A percentile compares a stretch with the other conserved stretches of the same genome.
Conservation (phyloP, 1,140 invertebrate genomes). For the Lepidotrigona ventralis region DNA sequence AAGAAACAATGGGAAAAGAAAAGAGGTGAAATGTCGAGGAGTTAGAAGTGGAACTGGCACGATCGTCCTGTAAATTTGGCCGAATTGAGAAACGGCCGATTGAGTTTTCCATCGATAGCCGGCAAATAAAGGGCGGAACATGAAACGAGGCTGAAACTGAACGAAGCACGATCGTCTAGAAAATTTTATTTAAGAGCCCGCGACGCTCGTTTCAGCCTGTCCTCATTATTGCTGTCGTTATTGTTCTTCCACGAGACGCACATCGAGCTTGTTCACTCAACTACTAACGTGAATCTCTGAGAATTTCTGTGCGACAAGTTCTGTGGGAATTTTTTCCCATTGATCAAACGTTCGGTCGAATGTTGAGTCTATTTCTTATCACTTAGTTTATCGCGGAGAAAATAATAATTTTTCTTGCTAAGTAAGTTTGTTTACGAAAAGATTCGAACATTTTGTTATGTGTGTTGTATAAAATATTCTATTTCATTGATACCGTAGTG, state of each 20-base stretch:
- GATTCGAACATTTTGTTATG: no score
- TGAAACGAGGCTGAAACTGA: conserved; percentile 19
- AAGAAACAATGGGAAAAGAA: not conserved
- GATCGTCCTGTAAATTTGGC: conserved; percentile 52
- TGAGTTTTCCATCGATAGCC: conserved; percentile 48
- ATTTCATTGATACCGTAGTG: no score
- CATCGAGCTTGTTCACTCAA: no score
- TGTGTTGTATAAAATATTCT: no score
- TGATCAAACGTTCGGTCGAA: no score
- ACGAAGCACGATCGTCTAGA: conserved; percentile 27
- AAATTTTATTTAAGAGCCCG: conserved; percentile 38
- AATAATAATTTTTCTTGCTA: no score
- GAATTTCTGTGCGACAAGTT: no score
- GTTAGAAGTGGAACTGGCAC: conserved; percentile 29
- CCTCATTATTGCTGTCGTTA: conserved; percentile 22
- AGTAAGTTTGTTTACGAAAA: no score
- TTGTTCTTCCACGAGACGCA: not conserved
- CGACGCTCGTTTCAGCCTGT: conserved; percentile 3
- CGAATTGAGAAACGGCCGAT: conserved; percentile 43
- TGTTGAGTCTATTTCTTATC: no score
- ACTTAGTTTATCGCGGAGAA: no score
- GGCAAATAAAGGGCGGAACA: conserved; percentile 43
- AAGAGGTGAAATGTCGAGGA: not conserved
- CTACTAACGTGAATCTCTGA: no score
- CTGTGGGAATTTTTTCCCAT: no score